phyloP scores from a whole-genome alignment of 1,140 invertebrate genomes.

The Zaprionus vittiger region DNA sequence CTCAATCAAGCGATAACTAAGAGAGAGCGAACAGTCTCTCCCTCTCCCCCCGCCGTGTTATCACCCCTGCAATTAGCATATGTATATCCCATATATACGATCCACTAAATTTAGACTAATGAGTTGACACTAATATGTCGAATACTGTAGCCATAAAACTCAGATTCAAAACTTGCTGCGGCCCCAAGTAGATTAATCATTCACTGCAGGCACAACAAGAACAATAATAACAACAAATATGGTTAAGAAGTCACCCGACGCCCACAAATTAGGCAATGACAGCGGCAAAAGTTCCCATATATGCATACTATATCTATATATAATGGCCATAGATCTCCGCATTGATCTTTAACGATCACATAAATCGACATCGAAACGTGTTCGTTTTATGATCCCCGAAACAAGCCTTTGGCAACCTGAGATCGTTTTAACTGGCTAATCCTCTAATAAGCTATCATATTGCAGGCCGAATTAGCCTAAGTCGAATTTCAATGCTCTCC shows the following conservation, averaged over 20 bases:
- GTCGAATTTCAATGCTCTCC: constrained; percentile 25
- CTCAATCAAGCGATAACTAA: constrained; percentile 49
- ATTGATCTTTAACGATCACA: constrained; percentile 58
- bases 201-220: constrained; percentile 3
- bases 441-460: constrained; percentile 34
- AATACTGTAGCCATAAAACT: constrained; percentile 40
- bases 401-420: constrained; percentile 16
- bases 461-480: constrained; percentile 22
- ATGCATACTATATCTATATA: background rate
- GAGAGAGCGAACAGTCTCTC: constrained; percentile 41
- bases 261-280: constrained; percentile 51
- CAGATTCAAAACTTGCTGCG: constrained; percentile 35
- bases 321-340: constrained; percentile 27
- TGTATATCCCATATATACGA: constrained; percentile 10
- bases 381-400: constrained; percentile 57
- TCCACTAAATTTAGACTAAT: constrained; percentile 68
- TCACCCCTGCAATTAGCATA: constrained; percentile 64
- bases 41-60: background rate
- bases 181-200: constrained; percentile 37
- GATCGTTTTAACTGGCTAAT: constrained; percentile 38
- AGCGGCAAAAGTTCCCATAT: constrained; percentile 28
- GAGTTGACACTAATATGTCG: constrained; percentile 57
- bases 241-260: constrained; percentile 31
- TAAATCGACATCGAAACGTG: constrained; percentile 69
- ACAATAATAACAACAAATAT: constrained; percentile 2